Evolutionary conservation across 1,140 invertebrate genomes (phyloP), one percentile per base, ranked within the genome.

Genomic region (Euschistus heros): DNA sequence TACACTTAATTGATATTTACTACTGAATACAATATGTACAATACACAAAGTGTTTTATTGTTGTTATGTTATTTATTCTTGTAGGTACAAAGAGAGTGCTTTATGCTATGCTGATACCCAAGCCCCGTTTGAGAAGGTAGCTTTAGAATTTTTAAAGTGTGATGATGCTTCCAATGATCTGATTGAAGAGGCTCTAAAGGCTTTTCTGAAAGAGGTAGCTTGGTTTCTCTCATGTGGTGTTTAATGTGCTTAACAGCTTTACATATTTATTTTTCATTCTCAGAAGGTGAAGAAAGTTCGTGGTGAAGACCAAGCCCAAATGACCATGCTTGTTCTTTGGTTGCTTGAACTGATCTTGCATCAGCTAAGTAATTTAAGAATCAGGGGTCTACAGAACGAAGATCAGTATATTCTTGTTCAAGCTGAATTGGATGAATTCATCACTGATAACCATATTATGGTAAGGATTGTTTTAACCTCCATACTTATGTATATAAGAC

Each of bases 321-420:
- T 91, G 50, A 94, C 92, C 0, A 91, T 96, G 83, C 80, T 97
- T 27, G 87, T 95, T 0, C 82, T 95, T 42, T 98, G 94, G 94
- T 81, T 97, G 55, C 83, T 94, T 7, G 94, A 98, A 75, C 77
- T 98, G 22, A 95, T 88, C 77, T 78, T 97, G 68, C 92, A 88
- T 69, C 86, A 94, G 76, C 80, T 97, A 71, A 87, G 89, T 60
- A 72, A 82, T 30, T 74, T 92, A 68, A 77, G 83, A 69, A 82
- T 84, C 52, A 76, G 78, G 27, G 81, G 80, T 0, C 75, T 82
- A 18, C 80, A 82, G 61, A 79, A 81, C 62, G 74, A 76, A 0
- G 69, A 75, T 26, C 72, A 83, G 62, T 90, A 87, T 72, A 75
- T 77, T 4, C 79, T 80, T 42, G 74, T 91, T n/a, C 87, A 92